These are phyloP conservation scores for Brachyhypopomus occidentalis DNA, from an alignment of 2,113 vertebrate genomes.

Conservation along the genomic window DNA sequence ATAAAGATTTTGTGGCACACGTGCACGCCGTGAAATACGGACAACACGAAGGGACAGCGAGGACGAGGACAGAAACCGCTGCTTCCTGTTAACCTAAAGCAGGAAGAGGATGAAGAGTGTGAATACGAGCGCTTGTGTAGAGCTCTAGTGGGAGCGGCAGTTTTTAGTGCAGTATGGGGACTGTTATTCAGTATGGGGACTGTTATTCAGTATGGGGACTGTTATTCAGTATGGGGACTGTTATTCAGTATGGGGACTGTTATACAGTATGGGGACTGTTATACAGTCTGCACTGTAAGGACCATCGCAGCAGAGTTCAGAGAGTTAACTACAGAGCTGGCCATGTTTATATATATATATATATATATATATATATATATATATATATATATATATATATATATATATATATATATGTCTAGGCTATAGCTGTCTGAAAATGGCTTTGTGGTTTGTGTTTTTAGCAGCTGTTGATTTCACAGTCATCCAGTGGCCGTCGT, in stretches of 20 bases:
- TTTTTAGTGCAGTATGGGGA: not conserved
- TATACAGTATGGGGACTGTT: too few species aligned
- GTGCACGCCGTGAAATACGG: constrained; percentile 14
- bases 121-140: not conserved
- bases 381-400: too few species aligned
- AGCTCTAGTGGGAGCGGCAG: not conserved
- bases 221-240: too few species aligned
- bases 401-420: too few species aligned
- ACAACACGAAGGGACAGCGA: not conserved
- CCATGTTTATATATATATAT: not conserved
- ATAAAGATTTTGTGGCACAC: constrained; percentile 46
- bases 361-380: too few species aligned
- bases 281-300: not conserved
- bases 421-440: not conserved
- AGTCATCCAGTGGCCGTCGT: constrained; percentile 1
- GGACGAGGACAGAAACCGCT: not conserved
- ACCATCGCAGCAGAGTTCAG: not conserved
- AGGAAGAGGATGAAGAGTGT: not conserved
- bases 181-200: too few species aligned
- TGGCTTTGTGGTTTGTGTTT: not conserved
- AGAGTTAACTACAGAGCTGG: not conserved
- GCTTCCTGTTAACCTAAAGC: not conserved
- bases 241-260: too few species aligned
- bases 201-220: too few species aligned
- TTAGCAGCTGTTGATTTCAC: constrained; percentile 5